phyloP scores from a whole-genome alignment of 2,888 invertebrate genomes.

The Lutraria lutraria region DNA sequence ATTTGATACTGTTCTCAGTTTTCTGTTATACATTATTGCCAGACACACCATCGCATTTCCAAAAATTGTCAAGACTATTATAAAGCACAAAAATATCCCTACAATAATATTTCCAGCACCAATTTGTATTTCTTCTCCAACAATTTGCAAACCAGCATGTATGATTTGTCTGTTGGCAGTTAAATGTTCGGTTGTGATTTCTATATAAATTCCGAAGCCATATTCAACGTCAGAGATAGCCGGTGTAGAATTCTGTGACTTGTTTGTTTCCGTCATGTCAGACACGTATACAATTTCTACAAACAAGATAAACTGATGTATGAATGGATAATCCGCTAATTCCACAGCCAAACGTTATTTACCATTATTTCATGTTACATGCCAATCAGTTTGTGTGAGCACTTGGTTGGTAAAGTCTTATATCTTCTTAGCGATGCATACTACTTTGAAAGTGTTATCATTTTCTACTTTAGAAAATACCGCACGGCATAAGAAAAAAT shows the following conservation, averaged over 20 bases:
- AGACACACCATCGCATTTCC: constrained; percentile 78
- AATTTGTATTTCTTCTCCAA: neutral
- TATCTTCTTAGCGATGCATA: too few relatives aligned
- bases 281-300: neutral
- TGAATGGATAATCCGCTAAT: neutral
- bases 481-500: too few relatives aligned
- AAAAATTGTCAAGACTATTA: constrained; percentile 75
- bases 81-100: constrained; percentile 71
- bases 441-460: too few relatives aligned
- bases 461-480: too few relatives aligned
- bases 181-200: neutral
- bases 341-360: neutral
- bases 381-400: too few relatives aligned
- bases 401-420: too few relatives aligned
- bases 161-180: neutral
- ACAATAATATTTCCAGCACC: constrained; percentile 58
- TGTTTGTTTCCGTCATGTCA: constrained; percentile 7
- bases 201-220: neutral
- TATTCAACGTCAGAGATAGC: neutral
- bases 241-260: neutral
- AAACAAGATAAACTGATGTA: neutral
- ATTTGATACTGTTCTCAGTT: constrained; percentile 80
- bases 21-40: constrained; percentile 75
- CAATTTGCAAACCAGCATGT: neutral
- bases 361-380: neutral